A percentile compares a stretch with the other conserved stretches of the same genome.
Conservation (phyloP, 2,797 vertebrate species). For the Sebastes flavidus region DNA sequence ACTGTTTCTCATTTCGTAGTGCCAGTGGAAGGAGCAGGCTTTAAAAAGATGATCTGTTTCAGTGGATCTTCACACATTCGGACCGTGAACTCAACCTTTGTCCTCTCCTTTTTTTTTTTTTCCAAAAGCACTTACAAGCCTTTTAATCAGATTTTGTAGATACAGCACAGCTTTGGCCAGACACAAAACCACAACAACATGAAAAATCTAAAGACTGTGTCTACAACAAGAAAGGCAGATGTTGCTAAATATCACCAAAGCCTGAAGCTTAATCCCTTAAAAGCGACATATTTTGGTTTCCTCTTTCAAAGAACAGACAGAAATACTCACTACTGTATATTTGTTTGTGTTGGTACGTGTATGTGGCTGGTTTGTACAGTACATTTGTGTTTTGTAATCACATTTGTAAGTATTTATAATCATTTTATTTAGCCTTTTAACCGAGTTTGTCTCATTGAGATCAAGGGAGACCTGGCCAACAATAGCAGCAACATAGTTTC, state of each 20-base stretch:
- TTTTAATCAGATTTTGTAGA: slow-evolving; percentile 31
- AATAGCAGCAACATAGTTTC: fast-evolving
- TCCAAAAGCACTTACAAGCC: background rate
- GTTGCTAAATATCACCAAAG: slow-evolving; percentile 11
- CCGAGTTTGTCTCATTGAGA: no score
- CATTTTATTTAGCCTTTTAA: no score
- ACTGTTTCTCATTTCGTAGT: background rate
- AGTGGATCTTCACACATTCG: background rate
- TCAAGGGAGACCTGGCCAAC: no score
- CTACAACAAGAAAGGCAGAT: slow-evolving; percentile 12
- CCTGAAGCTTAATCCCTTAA: slow-evolving; percentile 36
- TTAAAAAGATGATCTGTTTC: background rate
- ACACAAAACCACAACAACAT: background rate
- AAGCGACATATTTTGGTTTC: slow-evolving; percentile 16
- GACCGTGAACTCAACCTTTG: background rate
- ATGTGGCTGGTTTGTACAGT: background rate
- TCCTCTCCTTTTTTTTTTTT: background rate
- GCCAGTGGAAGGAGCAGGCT: background rate
- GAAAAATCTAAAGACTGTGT: background rate
- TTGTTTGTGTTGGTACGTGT: background rate
- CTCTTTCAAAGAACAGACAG: background rate
- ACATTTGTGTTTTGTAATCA: no score
- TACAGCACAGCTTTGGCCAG: background rate
- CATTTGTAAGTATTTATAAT: no score
- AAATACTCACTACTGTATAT: background rate